Evolutionary conservation across 2,113 vertebrate species (phyloP).

Genomic region (Eublepharis macularius): DNA sequence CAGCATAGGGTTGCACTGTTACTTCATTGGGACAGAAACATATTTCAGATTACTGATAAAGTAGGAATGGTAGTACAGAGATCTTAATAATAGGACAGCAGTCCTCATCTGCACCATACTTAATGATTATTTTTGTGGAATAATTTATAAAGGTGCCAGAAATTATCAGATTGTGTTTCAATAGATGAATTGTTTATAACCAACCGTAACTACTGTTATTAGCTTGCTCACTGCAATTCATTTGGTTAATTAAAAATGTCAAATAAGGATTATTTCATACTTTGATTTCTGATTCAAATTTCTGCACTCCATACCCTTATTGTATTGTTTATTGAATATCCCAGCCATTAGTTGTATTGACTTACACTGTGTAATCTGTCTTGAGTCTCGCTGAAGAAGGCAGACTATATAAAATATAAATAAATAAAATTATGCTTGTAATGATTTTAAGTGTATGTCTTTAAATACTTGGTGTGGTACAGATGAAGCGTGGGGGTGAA

Average conservation of each 20-base stretch:
- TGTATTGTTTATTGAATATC: no score
- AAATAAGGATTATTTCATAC: background rate
- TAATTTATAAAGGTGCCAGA: background rate
- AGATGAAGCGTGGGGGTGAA: no score
- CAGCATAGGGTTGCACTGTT: no score
- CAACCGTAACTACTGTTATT: background rate
- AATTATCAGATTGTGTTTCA: background rate
- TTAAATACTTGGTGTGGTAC: no score
- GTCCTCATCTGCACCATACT: background rate
- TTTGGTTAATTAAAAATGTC: background rate
- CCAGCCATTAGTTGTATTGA: no score
- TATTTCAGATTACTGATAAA: conserved; percentile 39
- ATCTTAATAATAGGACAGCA: conserved; percentile 7
- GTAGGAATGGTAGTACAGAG: background rate
- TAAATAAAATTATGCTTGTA: no score
- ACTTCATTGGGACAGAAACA: background rate
- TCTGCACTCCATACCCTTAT: no score
- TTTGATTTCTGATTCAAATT: background rate
- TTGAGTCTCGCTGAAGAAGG: no score
- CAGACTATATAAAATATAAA: no score
- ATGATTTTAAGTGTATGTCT: no score
- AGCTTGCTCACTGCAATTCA: background rate
- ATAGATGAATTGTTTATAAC: background rate
- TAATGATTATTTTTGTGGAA: conserved; percentile 8
- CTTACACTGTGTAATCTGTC: no score